Evolutionary conservation across 1,140 invertebrate genomes (phyloP), one percentile per base, ranked within the genome.

Genomic region (Thrips palmi): DNA sequence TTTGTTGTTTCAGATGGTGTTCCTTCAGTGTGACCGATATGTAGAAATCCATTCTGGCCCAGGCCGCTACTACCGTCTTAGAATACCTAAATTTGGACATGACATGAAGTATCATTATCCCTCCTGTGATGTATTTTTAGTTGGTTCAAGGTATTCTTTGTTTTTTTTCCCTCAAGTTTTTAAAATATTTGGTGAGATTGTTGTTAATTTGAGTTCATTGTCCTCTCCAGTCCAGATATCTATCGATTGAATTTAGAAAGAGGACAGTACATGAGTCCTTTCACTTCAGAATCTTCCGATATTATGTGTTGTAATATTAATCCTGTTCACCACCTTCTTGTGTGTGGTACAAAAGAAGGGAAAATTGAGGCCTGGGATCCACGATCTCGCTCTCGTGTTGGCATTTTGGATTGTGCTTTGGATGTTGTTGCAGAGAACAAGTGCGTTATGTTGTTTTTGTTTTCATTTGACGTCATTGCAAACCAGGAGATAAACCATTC

Each of bases 351-450:
- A n/a, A 71, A 77, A 47, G 80, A 91, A 56, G 93, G 93, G 1
- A 74, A 71, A 52, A 70, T 99, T 3, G 91, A 97, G 62, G 89
- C 88, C 2, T 98, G 88, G 88, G 94, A 99, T 65, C 84, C 88
- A 23, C 62, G 91, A 40, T 65, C 64, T 2, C 72, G 76, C 47
- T 69, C 65, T 18, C 66, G 74, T 54, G 82, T 82, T 44, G 82
- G 75, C 20, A 66, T 70, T 21, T 56, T 98, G 4, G 91, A 97
- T 60, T 88, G 81, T 59, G 88, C 78, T 8, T 62, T 88, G 28
- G 73, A 75, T 51, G 71, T 66, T 50, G 49, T 76, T 18, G 58
- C 65, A 34, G 60, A 71, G 46, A 63, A 66, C 25, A 55, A 59
- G 68, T 72, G 58, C 59, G 57, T 55, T 21, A 43, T 33, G 6